Percentiles rank a stretch among this genome's conserved stretches.
These are phyloP conservation scores for Phenganax subtilis DNA, from an alignment of 92 coral and sea anemone genomes.

Conservation along the genomic window DNA sequence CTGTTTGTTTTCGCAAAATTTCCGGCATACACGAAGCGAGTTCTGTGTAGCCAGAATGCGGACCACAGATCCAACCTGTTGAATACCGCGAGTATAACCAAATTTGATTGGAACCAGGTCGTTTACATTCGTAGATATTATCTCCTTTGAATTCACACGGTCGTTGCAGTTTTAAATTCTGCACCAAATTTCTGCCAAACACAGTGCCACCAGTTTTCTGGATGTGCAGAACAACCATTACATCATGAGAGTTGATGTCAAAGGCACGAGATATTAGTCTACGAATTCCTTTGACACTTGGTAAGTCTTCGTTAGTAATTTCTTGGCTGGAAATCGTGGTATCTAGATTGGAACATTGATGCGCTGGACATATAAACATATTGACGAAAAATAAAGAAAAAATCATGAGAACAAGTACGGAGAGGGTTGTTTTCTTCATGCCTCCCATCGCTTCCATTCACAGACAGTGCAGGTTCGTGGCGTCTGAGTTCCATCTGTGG, in stretches of 20 bases:
- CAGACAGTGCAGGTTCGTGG: conserved; percentile 9
- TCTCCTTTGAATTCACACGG: conserved; percentile 40
- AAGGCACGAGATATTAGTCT: conserved; percentile 23
- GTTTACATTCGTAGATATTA: conserved; percentile 39
- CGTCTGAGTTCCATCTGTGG: conserved; percentile 20
- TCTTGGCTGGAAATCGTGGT: not conserved
- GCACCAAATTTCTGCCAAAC: conserved; percentile 24
- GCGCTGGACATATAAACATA: conserved; percentile 17
- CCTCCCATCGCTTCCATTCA: conserved; percentile 13
- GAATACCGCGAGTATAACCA: conserved; percentile 39
- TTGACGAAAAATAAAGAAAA: conserved; percentile 27
- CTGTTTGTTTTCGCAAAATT: not conserved
- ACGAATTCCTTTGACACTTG: conserved; percentile 24
- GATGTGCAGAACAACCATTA: conserved; percentile 36
- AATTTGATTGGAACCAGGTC: conserved; percentile 40
- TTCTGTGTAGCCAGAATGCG: conserved; percentile 32
- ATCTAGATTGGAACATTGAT: conserved; percentile 8
- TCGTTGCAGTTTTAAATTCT: conserved; percentile 31
- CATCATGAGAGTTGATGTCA: conserved; percentile 23
- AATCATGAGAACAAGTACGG: conserved; percentile 16
- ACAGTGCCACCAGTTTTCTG: conserved; percentile 38
- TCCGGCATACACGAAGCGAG: conserved; percentile 37
- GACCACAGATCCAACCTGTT: conserved; percentile 42
- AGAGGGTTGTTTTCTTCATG: conserved; percentile 26
- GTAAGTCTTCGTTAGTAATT: not conserved